Evolutionary conservation across 2,888 invertebrate species (phyloP), one percentile per base, ranked within the genome.

Genomic region (Notocelia uddmanniana): DNA sequence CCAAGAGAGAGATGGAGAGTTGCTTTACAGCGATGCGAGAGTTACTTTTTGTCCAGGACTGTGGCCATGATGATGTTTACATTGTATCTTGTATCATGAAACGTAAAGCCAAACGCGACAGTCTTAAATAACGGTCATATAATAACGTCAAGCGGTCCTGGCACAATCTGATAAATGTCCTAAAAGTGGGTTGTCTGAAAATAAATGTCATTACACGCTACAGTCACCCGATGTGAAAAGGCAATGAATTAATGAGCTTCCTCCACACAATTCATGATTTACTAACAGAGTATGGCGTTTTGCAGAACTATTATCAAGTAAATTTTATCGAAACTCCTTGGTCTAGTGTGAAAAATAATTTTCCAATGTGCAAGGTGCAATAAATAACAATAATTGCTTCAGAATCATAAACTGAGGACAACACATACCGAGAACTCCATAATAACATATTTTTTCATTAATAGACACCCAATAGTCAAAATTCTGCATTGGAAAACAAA

Each of bases 181-280:
- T 55, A 55, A 66, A 70, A 66, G 50, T 70, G 57, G 64, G 69
- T 64, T 58, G 69, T 37, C 52, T 8, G 37, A 66, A 58, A 58
- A 71, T 71, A 71, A 71, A 67, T 54, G 57, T 60, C 60, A 55
- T 71, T 59, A 63, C 23, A 41, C 50, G 45, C 26, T 31, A 54
- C 50, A 23, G 34, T 34, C 50, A 52, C n/a, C 19, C 55, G 8
- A 15, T 15, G 31, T 31, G 19, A 31, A 26, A 50, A 63, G 34
- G 15, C 34, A 63, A 19, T 1, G 13, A 34, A 34, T 52, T 19
- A 34, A 26, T 57, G 18, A 34, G 3, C 18, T 57, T 57, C 34
- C 1, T 34, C 50, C 45, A 55, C 26, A 26, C 26, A 55, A n/a
- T 55, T 26, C 21, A 45, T 13, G 6, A n/a, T 26, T 41, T 21